Evolutionary conservation across 2,888 invertebrate genomes (phyloP).

Genomic region (Drosophila subquinaria): DNA sequence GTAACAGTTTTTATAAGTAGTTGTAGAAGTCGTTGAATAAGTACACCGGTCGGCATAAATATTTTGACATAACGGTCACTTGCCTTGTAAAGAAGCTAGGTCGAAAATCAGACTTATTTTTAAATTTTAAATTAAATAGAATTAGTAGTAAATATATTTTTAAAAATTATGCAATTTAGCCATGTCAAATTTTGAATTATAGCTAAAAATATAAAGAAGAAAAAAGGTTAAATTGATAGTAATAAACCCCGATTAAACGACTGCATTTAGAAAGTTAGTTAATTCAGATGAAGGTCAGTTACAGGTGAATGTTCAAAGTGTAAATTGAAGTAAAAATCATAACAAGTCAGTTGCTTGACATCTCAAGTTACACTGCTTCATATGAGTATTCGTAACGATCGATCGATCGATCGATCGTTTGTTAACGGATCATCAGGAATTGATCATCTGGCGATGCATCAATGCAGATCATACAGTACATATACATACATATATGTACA

Average conservation of each 20-base stretch:
- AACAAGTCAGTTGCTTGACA: conserved; percentile 7
- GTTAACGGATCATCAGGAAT: conserved; percentile 61
- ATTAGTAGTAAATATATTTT: no score
- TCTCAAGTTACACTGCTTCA: conserved; percentile 26
- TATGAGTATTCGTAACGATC: background rate
- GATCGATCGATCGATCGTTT: background rate
- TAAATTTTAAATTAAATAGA: no score
- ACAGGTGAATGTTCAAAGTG: conserved; percentile 11
- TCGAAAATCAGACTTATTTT: no score
- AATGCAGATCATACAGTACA: conserved; percentile 24
- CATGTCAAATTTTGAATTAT: background rate
- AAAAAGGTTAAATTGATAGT: no score
- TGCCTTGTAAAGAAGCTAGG: no score
- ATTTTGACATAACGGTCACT: no score
- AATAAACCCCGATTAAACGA: background rate
- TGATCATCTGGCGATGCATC: conserved; percentile 46
- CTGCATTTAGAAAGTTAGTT: conserved; percentile 10
- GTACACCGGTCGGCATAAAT: no score
- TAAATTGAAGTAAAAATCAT: background rate
- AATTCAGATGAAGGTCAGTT: conserved; percentile 19
- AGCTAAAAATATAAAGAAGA: no score
- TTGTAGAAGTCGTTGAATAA: no score
- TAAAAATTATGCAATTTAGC: no score
- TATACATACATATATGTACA: background rate
- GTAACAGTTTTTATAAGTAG: no score